Base-by-base conservation (phyloP, 2,113 vertebrate species). In the Rhinichthys klamathensis region DNA sequence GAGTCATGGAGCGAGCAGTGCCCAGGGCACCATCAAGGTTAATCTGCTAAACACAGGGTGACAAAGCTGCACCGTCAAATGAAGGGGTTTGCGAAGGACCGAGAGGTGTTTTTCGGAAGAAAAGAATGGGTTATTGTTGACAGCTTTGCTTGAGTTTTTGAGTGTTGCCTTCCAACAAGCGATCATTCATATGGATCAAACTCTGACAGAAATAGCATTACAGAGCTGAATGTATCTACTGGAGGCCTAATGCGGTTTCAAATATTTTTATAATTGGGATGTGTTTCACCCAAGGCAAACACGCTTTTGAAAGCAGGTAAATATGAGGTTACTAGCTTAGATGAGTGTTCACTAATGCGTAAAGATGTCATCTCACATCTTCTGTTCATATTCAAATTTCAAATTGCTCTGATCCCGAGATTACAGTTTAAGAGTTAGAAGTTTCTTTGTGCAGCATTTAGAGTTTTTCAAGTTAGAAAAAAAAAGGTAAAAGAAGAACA, bases 11-110 rank as follows among this genome's bases (percentile, higher is more conserved):
- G 85, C 80, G 46, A 83, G 83, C 86, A 89, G 86, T 89, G 89
- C 93, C 90, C 86, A 60, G 30, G 93, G 93, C 92, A 92, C 91
- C 89, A 89, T 90, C 73, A 86, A 91, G 92, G 91, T 92, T 93
- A 93, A 93, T 94, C 92, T 92, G 89, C 89, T 90, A 91, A 94
- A 93, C 65, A 90, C 88, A 46, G 83, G 85, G 88, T 92, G 91
- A 94, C 93, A 93, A 92, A 90, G 89, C 81, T 89, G 88, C 87
- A 91, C 87, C 84, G 81, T 85, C 75, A 89, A 87, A 80, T 85
- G 76, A 49, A 56, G 91, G 84, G 58, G 21, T 80, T 63, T 65
- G 51, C 0, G 11, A 56, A 25, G 35, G 72, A 69, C 44, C n/a
- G 67, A 75, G 38, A 70, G 63, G 63, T 72, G 23, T 49, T 77